phyloP scores from a whole-genome alignment of 1,140 invertebrate species.

The Calosoma granatense region DNA sequence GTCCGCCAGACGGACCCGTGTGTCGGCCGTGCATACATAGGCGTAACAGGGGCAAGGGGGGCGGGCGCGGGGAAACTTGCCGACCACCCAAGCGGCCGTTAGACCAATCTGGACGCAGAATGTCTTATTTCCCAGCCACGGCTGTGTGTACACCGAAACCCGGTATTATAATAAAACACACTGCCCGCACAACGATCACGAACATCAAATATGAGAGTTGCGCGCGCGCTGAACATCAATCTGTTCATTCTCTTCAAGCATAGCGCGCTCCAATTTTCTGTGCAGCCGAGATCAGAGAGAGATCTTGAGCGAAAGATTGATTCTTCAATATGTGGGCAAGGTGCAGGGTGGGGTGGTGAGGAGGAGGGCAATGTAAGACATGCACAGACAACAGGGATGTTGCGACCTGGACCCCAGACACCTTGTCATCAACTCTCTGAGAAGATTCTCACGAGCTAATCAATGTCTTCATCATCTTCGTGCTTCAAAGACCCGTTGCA shows the following conservation, averaged over 20 bases:
- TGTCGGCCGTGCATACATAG: conserved; percentile 2
- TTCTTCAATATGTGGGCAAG: too few species aligned
- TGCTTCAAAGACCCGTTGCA: too few species aligned
- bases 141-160: background rate
- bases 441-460: conserved; percentile 2
- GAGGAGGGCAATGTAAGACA: background rate
- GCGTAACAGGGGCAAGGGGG: conserved; percentile 14
- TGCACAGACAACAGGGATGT: background rate
- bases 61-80: conserved; percentile 19
- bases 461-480: background rate
- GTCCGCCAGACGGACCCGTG: conserved; percentile 12
- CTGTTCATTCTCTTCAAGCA: too few species aligned
- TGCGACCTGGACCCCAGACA: background rate
- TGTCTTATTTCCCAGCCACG: conserved; percentile 30
- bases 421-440: background rate
- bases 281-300: too few species aligned
- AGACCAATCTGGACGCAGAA: conserved; percentile 33
- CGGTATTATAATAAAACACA: conserved; percentile 3
- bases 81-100: conserved; percentile 31
- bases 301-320: too few species aligned
- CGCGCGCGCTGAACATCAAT: too few species aligned
- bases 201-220: background rate
- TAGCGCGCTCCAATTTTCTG: too few species aligned
- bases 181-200: background rate
- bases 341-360: background rate